These are phyloP conservation scores for Ctena decussata DNA, from an alignment of 2,888 invertebrate species.

Conservation along the genomic window DNA sequence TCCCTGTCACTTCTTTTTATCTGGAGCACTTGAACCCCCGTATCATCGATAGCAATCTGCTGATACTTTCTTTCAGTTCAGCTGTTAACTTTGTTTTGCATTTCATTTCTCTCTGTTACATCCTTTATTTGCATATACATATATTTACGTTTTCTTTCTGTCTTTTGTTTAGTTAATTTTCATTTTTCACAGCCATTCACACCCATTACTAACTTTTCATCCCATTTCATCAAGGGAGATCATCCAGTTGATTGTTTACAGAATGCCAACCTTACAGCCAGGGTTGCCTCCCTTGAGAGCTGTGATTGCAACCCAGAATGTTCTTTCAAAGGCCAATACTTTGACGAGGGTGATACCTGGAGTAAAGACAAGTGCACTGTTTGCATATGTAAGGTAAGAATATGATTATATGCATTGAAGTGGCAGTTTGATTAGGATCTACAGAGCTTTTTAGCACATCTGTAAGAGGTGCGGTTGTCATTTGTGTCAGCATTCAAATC, in stretches of 20 bases:
- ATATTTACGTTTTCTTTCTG: neutral
- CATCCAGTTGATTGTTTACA: slow-evolving; percentile 55
- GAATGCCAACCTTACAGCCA: slow-evolving; percentile 75
- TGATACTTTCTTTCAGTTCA: no score
- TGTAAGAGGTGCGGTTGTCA: no score
- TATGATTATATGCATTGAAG: no score
- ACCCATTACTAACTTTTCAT: slow-evolving; percentile 2
- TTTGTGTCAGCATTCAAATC: no score
- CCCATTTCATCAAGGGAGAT: slow-evolving; percentile 16
- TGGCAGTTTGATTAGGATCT: no score
- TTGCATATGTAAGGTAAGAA: slow-evolving; percentile 79
- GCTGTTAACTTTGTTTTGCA: no score
- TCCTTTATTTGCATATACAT: no score
- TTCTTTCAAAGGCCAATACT: slow-evolving; percentile 73
- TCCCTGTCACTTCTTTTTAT: no score
- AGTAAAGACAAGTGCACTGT: slow-evolving; percentile 76
- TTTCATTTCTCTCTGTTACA: no score
- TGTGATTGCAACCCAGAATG: slow-evolving; percentile 79
- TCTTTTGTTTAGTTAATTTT: neutral
- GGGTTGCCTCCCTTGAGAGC: slow-evolving; percentile 75
- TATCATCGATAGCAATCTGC: no score
- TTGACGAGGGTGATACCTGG: slow-evolving; percentile 80
- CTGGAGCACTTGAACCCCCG: no score
- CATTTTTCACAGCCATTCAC: neutral
- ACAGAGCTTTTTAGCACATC: no score